Conservation (phyloP, 2,797 vertebrate genomes). For the Furcifer pardalis region DNA sequence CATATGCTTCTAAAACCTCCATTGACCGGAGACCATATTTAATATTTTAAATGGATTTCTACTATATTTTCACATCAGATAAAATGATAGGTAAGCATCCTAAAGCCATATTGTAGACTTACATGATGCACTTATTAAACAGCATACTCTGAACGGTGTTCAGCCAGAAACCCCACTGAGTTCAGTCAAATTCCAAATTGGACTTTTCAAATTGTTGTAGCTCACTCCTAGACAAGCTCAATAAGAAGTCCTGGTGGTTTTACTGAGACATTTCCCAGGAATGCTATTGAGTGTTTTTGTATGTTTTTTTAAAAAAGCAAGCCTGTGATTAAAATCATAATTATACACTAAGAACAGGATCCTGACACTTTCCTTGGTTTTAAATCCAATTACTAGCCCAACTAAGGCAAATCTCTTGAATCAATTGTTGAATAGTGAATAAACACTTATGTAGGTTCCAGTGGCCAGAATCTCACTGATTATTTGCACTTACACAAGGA, state of each 20-base stretch:
- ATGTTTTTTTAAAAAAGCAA: neutral
- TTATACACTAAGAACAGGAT: neutral
- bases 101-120: neutral
- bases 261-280: neutral
- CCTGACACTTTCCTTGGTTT: neutral
- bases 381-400: too few relatives aligned
- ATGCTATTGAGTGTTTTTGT: neutral
- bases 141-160: too few relatives aligned
- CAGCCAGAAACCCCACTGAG: too few relatives aligned
- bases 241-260: neutral
- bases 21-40: too few relatives aligned
- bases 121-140: too few relatives aligned
- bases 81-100: neutral
- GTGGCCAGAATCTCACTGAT: too few relatives aligned
- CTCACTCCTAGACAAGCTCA: neutral
- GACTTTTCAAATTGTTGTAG: neutral
- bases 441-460: too few relatives aligned
- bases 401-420: neutral
- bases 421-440: too few relatives aligned
- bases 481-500: too few relatives aligned
- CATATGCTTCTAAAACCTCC: neutral
- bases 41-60: neutral
- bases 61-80: neutral
- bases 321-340: neutral
- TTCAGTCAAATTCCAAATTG: neutral